Percentiles rank a stretch among this genome's conserved stretches.
Conservation (phyloP, 2,888 invertebrate genomes). For the Siphlonurus alternatus region DNA sequence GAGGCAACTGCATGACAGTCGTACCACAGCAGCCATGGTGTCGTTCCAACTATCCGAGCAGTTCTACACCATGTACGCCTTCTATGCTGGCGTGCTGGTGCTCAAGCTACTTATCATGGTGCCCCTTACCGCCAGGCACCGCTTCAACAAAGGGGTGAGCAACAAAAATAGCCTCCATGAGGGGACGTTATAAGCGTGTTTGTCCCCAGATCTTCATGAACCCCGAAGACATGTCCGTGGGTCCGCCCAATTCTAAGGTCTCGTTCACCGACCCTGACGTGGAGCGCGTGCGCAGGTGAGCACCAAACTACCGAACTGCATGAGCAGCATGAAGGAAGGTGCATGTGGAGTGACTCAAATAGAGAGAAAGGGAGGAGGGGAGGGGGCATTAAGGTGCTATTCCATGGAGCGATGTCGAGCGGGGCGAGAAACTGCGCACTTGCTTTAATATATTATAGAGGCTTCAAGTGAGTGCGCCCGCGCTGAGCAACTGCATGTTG, state of each 20-base stretch:
- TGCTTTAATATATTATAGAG: too few species aligned
- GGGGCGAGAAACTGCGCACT: too few species aligned
- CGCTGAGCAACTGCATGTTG: too few species aligned
- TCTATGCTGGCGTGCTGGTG: conserved; percentile 27
- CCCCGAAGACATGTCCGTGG: conserved; percentile 30
- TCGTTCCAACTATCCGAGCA: too few species aligned
- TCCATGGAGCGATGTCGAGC: too few species aligned
- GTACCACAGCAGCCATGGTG: too few species aligned
- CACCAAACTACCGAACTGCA: background rate
- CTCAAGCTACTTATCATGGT: conserved; percentile 30
- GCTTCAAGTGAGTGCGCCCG: too few species aligned
- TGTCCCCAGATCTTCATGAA: conserved; percentile 32
- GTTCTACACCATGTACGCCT: conserved; percentile 26
- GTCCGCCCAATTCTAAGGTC: conserved; percentile 24
- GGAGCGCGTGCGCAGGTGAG: conserved; percentile 32
- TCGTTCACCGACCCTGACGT: conserved; percentile 30
- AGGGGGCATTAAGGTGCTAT: too few species aligned
- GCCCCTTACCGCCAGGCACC: conserved; percentile 25
- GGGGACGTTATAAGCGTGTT: conserved; percentile 8
- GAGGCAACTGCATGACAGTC: too few species aligned
- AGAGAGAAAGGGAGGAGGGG: too few species aligned
- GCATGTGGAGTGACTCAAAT: too few species aligned
- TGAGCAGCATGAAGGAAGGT: background rate
- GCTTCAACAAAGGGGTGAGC: conserved; percentile 22
- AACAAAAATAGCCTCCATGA: background rate